Percentiles rank a stretch among this genome's conserved stretches.
These are phyloP conservation scores for Cryptophagus acutangulus DNA, from an alignment of 2,888 invertebrate species.

Conservation along the genomic window DNA sequence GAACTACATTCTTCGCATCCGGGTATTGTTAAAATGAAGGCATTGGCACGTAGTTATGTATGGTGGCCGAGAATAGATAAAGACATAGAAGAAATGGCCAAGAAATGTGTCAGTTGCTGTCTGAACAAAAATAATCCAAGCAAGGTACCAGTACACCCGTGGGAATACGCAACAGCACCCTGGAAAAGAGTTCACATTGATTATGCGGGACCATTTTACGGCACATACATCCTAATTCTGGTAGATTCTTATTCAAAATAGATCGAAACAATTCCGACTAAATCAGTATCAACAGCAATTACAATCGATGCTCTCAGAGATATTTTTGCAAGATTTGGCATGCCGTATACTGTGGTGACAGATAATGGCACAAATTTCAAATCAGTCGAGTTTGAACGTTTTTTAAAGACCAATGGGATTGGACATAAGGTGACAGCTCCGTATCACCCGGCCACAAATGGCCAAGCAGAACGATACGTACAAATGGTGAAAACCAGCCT, in stretches of 20 bases:
- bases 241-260: constrained; percentile 12
- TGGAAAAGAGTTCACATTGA: constrained; percentile 11
- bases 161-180: constrained; percentile 7
- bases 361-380: constrained; percentile 24
- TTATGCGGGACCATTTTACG: constrained; percentile 8
- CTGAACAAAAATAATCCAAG: background rate
- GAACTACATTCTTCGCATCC: background rate
- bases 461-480: constrained; percentile 12
- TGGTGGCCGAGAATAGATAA: constrained; percentile 29
- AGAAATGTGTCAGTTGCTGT: constrained; percentile 24
- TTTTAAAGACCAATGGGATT: constrained; percentile 14
- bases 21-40: constrained; percentile 23
- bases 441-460: constrained; percentile 13
- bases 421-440: constrained; percentile 10
- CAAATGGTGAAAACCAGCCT: background rate
- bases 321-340: constrained; percentile 22
- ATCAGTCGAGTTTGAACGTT: constrained; percentile 17
- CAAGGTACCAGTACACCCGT: background rate
- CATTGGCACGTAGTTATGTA: constrained; percentile 17
- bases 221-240: constrained; percentile 8
- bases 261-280: constrained; percentile 11
- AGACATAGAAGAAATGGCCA: constrained; percentile 27
- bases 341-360: constrained; percentile 10
- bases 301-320: constrained; percentile 16
- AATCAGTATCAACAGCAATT: constrained; percentile 15